Base-by-base conservation (phyloP, 2,797 vertebrate species). In the Lutra lutra region DNA sequence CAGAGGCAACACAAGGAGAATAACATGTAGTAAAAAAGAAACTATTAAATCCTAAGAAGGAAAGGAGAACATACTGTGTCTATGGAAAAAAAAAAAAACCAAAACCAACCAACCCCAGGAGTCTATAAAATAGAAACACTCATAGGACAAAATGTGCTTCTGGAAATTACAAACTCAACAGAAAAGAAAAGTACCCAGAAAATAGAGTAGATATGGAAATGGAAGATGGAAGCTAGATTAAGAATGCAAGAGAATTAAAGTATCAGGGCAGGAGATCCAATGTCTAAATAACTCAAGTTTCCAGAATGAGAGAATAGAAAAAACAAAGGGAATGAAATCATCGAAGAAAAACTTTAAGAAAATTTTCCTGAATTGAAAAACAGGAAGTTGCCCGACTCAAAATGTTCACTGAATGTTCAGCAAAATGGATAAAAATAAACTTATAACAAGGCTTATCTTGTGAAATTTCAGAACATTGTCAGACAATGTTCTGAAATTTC, bases 81-180 rank as follows among this genome's bases (percentile, higher is more conserved):
- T 43, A 17, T 15, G 90, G 60, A 29, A 90, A 91, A 80, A 48
- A 46, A 60, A 9, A 73, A 48, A 88, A 73, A 48, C 88, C 68
- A 48, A n/a, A 79, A 9, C 66, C 8, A 73, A 51, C 85, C 70
- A 40, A n/a, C 10, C 64, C 70, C 21, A 70, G 43, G 23, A 80
- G 77, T 35, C 35, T 92, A 25, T 90, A 62, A 84, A 78, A 89
- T 82, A 70, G 82, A 64, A 66, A 83, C 60, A 82, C 20, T 70
- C 38, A 43, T 35, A 83, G 62, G 58, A 85, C 35, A 88, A 85
- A 88, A 91, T 86, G 27, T 83, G 21, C 43, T 70, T 89, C 60
- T 90, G 43, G 56, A 86, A 80, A 94, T 85, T 15, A 75, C 32
- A 92, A 83, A 89, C n/a, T 89, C 70, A 70, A 32, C 14, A 84